These are phyloP conservation scores for Staurois parvus DNA, from an alignment of 2,797 vertebrate species.

Conservation along the genomic window DNA sequence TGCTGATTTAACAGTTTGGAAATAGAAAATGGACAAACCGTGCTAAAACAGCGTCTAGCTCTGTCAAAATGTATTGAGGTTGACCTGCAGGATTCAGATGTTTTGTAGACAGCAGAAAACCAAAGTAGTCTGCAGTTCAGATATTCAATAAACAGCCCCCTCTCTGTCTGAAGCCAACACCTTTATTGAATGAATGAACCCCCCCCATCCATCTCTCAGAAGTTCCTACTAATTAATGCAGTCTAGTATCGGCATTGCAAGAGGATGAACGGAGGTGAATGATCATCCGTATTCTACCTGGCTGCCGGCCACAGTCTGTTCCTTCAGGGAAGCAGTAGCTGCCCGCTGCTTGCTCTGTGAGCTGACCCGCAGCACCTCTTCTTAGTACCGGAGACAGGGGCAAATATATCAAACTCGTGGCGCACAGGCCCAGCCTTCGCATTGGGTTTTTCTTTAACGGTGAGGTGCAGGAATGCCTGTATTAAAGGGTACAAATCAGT, in stretches of 20 bases:
- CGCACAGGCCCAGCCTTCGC: too few species aligned
- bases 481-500: neutral
- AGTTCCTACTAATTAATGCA: slow-evolving; percentile 55
- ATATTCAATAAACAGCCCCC: neutral
- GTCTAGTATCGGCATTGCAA: slow-evolving; percentile 34
- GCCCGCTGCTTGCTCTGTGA: neutral
- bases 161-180: neutral
- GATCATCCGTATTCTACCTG: slow-evolving; percentile 50
- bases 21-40: neutral
- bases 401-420: slow-evolving; percentile 1
- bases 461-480: neutral
- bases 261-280: slow-evolving; percentile 43
- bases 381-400: slow-evolving; percentile 22
- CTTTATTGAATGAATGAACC: neutral
- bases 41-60: neutral
- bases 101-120: neutral
- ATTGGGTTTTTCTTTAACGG: neutral
- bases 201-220: slow-evolving; percentile 48
- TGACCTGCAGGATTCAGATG: too few species aligned
- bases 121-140: neutral
- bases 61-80: neutral
- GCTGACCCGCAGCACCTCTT: slow-evolving; percentile 12
- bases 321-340: slow-evolving; percentile 20
- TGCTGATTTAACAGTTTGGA: slow-evolving; percentile 4
- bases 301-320: slow-evolving; percentile 23